Evolutionary conservation across 2,888 invertebrate genomes (phyloP).

Genomic region (Melipona beecheii): DNA sequence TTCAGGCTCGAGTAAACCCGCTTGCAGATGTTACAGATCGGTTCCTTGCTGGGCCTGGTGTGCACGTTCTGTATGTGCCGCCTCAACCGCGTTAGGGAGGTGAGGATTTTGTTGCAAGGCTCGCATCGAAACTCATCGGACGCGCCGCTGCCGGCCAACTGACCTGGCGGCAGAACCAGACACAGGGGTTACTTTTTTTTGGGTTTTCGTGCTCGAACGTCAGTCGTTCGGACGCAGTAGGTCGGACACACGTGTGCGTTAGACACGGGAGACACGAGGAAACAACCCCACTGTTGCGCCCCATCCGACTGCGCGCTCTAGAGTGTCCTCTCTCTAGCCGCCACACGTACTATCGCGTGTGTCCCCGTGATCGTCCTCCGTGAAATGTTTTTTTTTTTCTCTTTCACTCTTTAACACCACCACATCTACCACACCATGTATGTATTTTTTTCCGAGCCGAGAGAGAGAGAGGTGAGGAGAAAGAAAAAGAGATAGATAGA

Average conservation of each 20-base stretch:
- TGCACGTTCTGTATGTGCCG: constrained; percentile 96
- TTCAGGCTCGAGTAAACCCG: constrained; percentile 96
- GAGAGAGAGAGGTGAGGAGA: constrained; percentile 45
- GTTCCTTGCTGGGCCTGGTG: constrained; percentile 95
- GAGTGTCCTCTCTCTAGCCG: constrained; percentile 58
- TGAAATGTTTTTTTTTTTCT: constrained; percentile 22
- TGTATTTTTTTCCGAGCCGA: constrained; percentile 53
- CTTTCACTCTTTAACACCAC: constrained; percentile 63
- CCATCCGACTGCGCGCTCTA: constrained; percentile 48
- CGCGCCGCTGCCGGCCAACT: constrained; percentile 86
- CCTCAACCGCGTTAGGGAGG: constrained; percentile 94
- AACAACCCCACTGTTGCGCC: neutral
- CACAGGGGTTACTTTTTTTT: constrained; percentile 82
- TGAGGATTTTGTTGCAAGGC: constrained; percentile 96
- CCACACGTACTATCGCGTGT: constrained; percentile 50
- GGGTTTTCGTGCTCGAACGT: constrained; percentile 77
- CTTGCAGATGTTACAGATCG: constrained; percentile 96
- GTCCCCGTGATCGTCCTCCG: constrained; percentile 59
- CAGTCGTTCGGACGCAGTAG: constrained; percentile 79
- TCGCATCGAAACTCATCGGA: constrained; percentile 95
- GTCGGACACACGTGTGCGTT: constrained; percentile 27
- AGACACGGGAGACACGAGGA: constrained; percentile 19
- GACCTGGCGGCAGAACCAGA: constrained; percentile 87
- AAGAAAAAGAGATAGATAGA: constrained; percentile 46
- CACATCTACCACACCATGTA: constrained; percentile 51